Percentiles rank a stretch among this genome's conserved stretches.
These are phyloP conservation scores for Poeciliopsis turneri DNA, from an alignment of 2,797 vertebrate species.

Conservation along the genomic window DNA sequence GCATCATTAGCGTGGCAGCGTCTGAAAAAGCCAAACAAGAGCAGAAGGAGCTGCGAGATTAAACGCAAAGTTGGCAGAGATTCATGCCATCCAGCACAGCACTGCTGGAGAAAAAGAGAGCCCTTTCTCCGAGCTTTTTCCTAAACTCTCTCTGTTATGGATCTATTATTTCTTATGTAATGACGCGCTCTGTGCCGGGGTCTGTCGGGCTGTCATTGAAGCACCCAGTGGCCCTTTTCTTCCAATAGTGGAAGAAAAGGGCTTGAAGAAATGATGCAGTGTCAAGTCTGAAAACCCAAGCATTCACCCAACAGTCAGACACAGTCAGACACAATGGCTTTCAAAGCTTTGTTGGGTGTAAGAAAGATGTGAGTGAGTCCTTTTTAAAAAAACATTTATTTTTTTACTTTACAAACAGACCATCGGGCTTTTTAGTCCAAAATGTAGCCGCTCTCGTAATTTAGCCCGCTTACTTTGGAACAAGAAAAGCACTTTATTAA, in stretches of 20 bases:
- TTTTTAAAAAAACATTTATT: neutral
- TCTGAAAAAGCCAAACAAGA: conserved; percentile 33
- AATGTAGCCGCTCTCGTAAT: neutral
- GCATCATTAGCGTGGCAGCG: conserved; percentile 7
- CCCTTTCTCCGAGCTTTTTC: conserved; percentile 52
- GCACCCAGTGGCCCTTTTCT: neutral
- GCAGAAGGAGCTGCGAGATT: conserved; percentile 47
- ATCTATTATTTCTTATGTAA: conserved; percentile 62
- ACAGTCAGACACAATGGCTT: conserved; percentile 9
- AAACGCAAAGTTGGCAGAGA: conserved; percentile 55
- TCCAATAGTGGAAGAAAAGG: conserved; percentile 24
- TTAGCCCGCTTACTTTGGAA: neutral
- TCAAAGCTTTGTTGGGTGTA: neutral
- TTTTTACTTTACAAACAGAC: neutral
- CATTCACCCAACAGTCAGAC: conserved; percentile 17
- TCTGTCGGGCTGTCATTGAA: conserved; percentile 40
- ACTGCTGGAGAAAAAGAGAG: conserved; percentile 31
- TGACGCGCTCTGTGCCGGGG: conserved; percentile 31
- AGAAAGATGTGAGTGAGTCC: neutral
- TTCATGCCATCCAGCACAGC: conserved; percentile 54
- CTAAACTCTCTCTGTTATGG: conserved; percentile 46
- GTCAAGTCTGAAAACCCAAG: conserved; percentile 24
- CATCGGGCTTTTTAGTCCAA: neutral
- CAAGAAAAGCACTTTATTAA: neutral
- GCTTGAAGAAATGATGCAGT: conserved; percentile 32